Evolutionary conservation across 2,797 vertebrate genomes (phyloP), one percentile per base, ranked within the genome.

Genomic region (Thunnus albacares): DNA sequence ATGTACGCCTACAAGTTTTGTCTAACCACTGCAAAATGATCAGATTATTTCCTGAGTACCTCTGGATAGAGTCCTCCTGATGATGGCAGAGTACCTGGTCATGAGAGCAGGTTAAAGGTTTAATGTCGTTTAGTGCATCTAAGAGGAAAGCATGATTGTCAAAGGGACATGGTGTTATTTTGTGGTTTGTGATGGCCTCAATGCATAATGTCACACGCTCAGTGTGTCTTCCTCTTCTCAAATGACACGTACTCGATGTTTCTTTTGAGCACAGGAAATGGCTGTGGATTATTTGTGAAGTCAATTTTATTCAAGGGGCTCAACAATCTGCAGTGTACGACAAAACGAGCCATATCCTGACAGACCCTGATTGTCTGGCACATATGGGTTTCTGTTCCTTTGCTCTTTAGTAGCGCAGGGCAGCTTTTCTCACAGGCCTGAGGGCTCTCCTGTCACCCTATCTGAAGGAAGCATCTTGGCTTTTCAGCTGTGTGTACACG

Each of bases 151-250:
- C 26, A 15, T 53, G 11, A 11, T 17, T 4, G 2, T 17, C 11
- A 58, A 57, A 69, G 14, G 59, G 67, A 56, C 51, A 71, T 0
- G 15, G 22, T 64, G 65, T 69, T 69, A 47, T 63, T 81, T 28
- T 64, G 60, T 28, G 52, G 71, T 80, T 64, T 74, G 52, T 49
- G 30, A 22, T 45, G n/a, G 5, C 35, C 17, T 65, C 26, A 61
- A 41, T 72, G 30, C 45, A 66, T 8, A 35, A n/a, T 41, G 6
- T 11, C 17, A 63, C 18, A 2, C 17, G 47, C 22, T 24, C 22
- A 49, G 1, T 49, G 15, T 49, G 45, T 49, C 45, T 18, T 18
- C 15, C 45, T 49, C 45, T 18, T 5, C 45, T 18, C 8, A 49
- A 49, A 49, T 5, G 45, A 17, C 45, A 18, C 5, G 18, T 18